Base-by-base conservation (phyloP, 2,113 vertebrate genomes). In the Rhea americana region DNA sequence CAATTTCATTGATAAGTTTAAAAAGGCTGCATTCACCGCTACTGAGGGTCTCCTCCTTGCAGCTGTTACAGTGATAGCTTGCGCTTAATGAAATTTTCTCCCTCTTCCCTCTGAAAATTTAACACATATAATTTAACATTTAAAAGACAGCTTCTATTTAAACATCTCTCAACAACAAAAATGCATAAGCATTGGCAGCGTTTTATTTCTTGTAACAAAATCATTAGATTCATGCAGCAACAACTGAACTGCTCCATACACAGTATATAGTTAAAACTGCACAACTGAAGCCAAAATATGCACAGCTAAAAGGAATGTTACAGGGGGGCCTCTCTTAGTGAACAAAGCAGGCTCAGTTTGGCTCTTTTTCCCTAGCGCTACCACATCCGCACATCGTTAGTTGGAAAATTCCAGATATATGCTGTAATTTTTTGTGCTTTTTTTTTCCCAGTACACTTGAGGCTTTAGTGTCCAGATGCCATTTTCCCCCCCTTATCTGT, bases 321-420 rank as follows among this genome's bases (percentile, higher is more conserved):
- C 98, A 98, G 99, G 98, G 97, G 99, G 99, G 98, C 98, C 99
- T 98, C 98, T 97, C 98, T 98, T 94, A 98, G 98, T 86, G 98
- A 99, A 99, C 99, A 99, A 99, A 99, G 99, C 99, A 98, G 98
- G 98, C 99, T 99, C 99, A 99, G 99, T 99, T 98, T 99, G 98
- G 98, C 98, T 99, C 98, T 98, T 98, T 98, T 98, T 98, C 98
- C 98, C 98, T 97, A 97, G 98, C 95, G 97, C 99, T 98, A 99
- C 99, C 99, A 99, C 99, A 99, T 99, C 99, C 99, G 98, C 98
- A 99, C 98, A 99, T 99, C 99, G 98, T 99, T 99, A 99, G 98
- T 97, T 98, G 99, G 99, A 99, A 99, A 99, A 99, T 99, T 99
- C 99, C 99, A 99, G 98, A 99, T 99, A 99, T 98, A 99, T 99